These are phyloP conservation scores for Linyphia triangularis DNA, from an alignment of 2,888 invertebrate species.

Conservation along the genomic window DNA sequence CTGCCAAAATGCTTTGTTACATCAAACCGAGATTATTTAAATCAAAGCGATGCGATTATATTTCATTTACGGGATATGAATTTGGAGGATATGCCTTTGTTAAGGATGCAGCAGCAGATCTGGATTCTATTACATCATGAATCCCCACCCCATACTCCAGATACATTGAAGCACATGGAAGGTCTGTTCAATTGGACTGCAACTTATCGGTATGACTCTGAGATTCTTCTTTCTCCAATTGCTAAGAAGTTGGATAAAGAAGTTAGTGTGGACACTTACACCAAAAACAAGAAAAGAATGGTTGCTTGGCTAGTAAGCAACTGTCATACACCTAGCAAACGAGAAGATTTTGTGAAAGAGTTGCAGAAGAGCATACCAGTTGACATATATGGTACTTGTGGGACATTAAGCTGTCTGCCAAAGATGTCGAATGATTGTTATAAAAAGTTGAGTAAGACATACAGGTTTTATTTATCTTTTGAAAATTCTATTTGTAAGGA, in stretches of 20 bases:
- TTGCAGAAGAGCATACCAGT: slow-evolving; percentile 79
- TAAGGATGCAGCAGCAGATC: slow-evolving; percentile 50
- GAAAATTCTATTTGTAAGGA: slow-evolving; percentile 80
- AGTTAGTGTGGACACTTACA: slow-evolving; percentile 69
- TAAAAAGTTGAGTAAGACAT: slow-evolving; percentile 78
- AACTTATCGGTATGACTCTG: slow-evolving; percentile 76
- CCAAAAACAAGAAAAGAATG: slow-evolving; percentile 79
- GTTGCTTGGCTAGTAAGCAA: slow-evolving; percentile 81
- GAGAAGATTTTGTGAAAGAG: slow-evolving; percentile 79
- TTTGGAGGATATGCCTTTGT: slow-evolving; percentile 71
- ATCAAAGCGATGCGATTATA: slow-evolving; percentile 75
- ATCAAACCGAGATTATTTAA: slow-evolving; percentile 66
- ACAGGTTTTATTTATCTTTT: slow-evolving; percentile 80
- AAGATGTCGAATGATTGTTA: slow-evolving; percentile 79
- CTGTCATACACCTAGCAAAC: slow-evolving; percentile 79
- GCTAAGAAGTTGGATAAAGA: slow-evolving; percentile 20
- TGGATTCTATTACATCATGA: slow-evolving; percentile 76
- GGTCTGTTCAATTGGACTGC: slow-evolving; percentile 77
- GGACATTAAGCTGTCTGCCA: slow-evolving; percentile 78
- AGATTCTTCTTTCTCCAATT: slow-evolving; percentile 70
- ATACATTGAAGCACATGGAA: slow-evolving; percentile 64
- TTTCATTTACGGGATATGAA: slow-evolving; percentile 76
- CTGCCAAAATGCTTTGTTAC: slow-evolving; percentile 72
- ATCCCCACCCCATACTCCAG: slow-evolving; percentile 76
- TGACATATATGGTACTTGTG: slow-evolving; percentile 80